phyloP scores from a whole-genome alignment of 1,140 invertebrate species.

The Pogonomyrmex californicus region DNA sequence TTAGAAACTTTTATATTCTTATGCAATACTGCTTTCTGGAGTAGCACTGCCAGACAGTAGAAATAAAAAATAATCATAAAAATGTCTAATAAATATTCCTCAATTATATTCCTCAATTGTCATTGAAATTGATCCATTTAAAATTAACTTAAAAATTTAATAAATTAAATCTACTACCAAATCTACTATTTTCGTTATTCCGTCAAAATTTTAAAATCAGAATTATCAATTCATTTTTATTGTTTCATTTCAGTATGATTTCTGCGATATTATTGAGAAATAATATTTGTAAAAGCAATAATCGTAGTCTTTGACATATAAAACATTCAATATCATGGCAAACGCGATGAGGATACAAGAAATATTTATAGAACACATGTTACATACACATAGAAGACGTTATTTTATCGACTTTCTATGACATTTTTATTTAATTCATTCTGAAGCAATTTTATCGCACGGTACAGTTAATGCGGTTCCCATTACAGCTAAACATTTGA shows the following conservation, averaged over 20 bases:
- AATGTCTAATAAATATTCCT: background rate
- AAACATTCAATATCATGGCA: conserved; percentile 17
- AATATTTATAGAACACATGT: conserved; percentile 50
- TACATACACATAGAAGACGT: background rate
- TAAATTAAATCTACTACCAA: background rate
- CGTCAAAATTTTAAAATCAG: background rate
- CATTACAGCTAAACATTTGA: background rate
- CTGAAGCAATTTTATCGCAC: conserved; percentile 5
- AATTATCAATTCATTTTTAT: background rate
- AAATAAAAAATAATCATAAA: conserved; percentile 5
- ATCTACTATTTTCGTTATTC: background rate
- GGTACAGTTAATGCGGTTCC: background rate
- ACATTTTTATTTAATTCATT: conserved; percentile 47
- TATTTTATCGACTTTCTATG: conserved; percentile 46
- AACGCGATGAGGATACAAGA: conserved; percentile 15
- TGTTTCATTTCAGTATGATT: background rate
- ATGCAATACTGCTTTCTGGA: conserved; percentile 31
- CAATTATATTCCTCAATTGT: background rate
- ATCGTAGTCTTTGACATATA: background rate
- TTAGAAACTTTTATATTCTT: conserved; percentile 51
- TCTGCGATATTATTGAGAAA: background rate
- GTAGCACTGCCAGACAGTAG: background rate
- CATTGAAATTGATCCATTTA: background rate
- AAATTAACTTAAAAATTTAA: background rate
- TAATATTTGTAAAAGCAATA: conserved; percentile 11